phyloP scores from a whole-genome alignment of 2,797 vertebrate genomes.

The Mycteria americana region DNA sequence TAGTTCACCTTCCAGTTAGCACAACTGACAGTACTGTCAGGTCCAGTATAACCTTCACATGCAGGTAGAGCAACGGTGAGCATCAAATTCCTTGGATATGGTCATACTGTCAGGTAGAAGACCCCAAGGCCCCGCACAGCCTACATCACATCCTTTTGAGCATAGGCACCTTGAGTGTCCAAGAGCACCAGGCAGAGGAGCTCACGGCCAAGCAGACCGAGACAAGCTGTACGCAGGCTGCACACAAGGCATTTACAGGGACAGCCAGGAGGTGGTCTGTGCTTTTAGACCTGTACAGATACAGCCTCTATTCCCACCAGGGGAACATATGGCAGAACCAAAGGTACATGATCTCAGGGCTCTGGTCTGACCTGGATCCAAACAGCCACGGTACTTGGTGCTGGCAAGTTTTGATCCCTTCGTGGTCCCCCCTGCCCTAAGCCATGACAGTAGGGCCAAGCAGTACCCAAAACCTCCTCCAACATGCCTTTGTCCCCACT shows the following conservation, averaged over 20 bases:
- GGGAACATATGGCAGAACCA: neutral
- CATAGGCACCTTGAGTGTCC: neutral
- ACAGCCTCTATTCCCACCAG: neutral
- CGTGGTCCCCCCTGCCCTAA: neutral
- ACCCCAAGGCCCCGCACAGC: neutral
- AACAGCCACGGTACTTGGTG: neutral
- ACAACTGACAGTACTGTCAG: neutral
- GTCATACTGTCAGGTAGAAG: neutral
- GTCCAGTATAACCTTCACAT: neutral
- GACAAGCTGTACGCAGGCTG: neutral
- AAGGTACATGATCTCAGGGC: neutral
- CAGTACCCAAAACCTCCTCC: neutral
- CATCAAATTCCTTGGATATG: neutral
- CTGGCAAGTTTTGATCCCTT: neutral
- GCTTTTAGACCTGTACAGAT: neutral
- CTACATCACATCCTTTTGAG: neutral
- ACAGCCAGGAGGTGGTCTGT: neutral
- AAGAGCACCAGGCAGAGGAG: neutral
- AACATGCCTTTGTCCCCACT: neutral
- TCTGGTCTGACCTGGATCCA: neutral
- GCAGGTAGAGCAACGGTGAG: fast-evolving
- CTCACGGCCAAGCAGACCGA: neutral
- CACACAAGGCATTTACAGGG: neutral
- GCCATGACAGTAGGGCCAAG: neutral
- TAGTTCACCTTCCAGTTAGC: neutral